A percentile compares a stretch with the other conserved stretches of the same genome.
Conservation (phyloP, 2,797 vertebrate species). For the Gadopsis marmoratus region DNA sequence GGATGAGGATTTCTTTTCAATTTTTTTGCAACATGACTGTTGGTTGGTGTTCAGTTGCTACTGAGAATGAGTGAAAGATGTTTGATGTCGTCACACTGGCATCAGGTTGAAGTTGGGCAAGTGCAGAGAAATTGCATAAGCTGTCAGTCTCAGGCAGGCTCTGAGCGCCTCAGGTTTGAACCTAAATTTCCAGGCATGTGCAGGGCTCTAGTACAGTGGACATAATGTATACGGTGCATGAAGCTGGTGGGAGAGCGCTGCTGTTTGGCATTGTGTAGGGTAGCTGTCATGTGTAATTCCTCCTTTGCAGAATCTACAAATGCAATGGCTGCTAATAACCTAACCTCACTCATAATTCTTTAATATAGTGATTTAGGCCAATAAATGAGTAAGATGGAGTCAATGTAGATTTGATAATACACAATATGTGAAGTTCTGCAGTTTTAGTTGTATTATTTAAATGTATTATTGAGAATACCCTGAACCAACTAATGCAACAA, state of each 20-base stretch:
- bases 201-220: no score
- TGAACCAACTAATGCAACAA: not conserved
- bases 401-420: no score
- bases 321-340: not conserved
- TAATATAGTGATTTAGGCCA: not conserved
- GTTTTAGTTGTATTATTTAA: not conserved
- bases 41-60: not conserved
- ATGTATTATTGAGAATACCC: not conserved
- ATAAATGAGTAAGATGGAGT: not conserved
- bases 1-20: not conserved
- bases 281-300: slow-evolving; percentile 25
- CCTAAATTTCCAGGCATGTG: slow-evolving; percentile 21
- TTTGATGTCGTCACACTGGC: slow-evolving; percentile 3
- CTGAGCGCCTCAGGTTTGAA: slow-evolving; percentile 7
- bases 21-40: not conserved
- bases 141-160: slow-evolving; percentile 27
- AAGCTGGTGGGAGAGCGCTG: slow-evolving; percentile 21
- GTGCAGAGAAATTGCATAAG: slow-evolving; percentile 21
- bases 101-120: slow-evolving; percentile 9
- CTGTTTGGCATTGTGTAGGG: slow-evolving; percentile 28
- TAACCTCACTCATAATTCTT: not conserved
- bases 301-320: slow-evolving; percentile 5
- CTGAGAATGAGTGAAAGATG: not conserved
- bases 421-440: no score
- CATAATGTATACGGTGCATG: slow-evolving; percentile 8